A percentile compares a stretch with the other conserved stretches of the same genome.
phyloP scores from a whole-genome alignment of 2,113 vertebrate species.

The Salvelinus namaycush region DNA sequence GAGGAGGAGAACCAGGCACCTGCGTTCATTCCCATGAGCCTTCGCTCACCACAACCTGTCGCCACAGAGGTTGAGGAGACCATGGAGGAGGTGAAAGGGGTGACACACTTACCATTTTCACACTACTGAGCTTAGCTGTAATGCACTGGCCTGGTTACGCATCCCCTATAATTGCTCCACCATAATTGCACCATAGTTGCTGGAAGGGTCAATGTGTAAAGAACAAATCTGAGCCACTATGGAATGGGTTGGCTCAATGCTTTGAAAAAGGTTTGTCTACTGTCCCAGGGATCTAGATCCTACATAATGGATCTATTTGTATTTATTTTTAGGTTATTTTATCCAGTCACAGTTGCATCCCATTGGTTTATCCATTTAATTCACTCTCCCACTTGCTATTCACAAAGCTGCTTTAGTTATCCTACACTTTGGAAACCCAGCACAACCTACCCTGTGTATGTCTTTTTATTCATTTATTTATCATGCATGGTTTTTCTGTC shows the following conservation, averaged over 20 bases:
- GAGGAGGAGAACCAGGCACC: conserved; percentile 81
- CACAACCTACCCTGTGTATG: neutral
- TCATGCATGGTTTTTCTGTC: conserved; percentile 57
- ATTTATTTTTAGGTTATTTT: no score
- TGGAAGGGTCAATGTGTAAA: neutral
- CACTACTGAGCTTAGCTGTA: no score
- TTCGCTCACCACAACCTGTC: conserved; percentile 79
- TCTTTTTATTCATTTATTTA: conserved; percentile 16
- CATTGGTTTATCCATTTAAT: no score
- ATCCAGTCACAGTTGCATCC: no score
- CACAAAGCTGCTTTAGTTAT: no score
- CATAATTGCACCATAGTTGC: no score
- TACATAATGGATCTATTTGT: neutral
- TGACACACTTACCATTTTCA: neutral
- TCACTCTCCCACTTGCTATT: no score
- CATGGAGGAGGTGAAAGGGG: conserved; percentile 85
- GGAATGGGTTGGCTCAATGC: no score
- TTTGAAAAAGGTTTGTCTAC: no score
- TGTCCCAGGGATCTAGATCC: neutral
- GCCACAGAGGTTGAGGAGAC: conserved; percentile 84
- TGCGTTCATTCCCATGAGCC: conserved; percentile 83
- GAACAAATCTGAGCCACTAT: neutral
- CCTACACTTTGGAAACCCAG: no score
- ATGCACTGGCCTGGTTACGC: no score
- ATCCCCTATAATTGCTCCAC: no score